Conservation (phyloP, 2,113 vertebrate genomes). For the Polyodon spathula region DNA sequence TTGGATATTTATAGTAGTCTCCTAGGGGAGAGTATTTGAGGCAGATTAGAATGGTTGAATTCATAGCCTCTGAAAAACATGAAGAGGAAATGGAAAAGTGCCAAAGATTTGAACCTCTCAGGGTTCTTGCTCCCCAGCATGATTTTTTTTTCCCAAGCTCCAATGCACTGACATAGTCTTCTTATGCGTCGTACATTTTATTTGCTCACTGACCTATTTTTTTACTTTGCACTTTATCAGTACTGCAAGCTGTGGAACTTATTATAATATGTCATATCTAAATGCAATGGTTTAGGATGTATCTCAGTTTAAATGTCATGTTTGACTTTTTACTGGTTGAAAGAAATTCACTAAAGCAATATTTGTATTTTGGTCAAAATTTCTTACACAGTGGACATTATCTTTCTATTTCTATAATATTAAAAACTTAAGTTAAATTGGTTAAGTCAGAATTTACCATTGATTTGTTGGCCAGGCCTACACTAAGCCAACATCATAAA, state of each 20-base stretch:
- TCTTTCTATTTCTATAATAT: background rate
- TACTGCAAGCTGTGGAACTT: background rate
- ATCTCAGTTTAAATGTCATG: no score
- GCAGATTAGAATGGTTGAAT: constrained; percentile 1
- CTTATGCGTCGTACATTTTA: background rate
- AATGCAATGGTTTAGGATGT: background rate
- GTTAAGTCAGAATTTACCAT: background rate
- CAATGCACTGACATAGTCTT: constrained; percentile 2
- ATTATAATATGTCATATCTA: background rate
- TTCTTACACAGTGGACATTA: background rate
- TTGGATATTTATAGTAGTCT: background rate
- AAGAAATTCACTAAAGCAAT: background rate
- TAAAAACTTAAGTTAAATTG: background rate
- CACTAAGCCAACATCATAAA: background rate
- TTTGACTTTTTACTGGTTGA: background rate
- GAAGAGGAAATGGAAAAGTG: constrained; percentile 10
- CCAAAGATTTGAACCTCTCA: constrained; percentile 15
- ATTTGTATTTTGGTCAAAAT: background rate
- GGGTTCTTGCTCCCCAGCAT: constrained; percentile 9
- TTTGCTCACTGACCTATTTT: constrained; percentile 32
- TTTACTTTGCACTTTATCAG: constrained; percentile 10
- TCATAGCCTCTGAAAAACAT: constrained; percentile 27
- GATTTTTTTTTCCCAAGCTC: background rate
- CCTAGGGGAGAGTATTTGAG: background rate
- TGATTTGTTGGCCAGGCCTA: background rate